A percentile compares a stretch with the other conserved stretches of the same genome.
Evolutionary conservation across 2,113 vertebrate species (phyloP).

Genomic region (Dolichotis patagonum): DNA sequence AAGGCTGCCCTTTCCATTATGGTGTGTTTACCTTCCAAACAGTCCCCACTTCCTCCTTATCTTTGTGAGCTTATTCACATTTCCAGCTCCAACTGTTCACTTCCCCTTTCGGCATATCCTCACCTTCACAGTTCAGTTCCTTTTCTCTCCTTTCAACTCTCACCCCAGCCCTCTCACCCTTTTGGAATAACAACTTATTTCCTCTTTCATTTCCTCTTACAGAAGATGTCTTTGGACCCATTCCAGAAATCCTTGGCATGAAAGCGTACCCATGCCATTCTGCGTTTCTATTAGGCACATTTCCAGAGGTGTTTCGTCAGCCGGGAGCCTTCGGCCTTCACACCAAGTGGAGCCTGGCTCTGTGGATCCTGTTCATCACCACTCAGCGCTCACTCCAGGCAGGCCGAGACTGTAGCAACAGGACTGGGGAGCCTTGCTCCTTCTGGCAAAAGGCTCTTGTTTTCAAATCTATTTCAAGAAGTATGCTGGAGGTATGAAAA

Average conservation of each 20-base stretch:
- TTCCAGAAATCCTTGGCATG: conserved; percentile 88
- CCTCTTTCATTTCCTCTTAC: conserved; percentile 89
- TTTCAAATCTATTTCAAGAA: conserved; percentile 75
- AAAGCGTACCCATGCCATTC: conserved; percentile 84
- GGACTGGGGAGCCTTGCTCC: background rate
- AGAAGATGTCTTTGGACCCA: conserved; percentile 90
- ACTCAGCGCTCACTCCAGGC: background rate
- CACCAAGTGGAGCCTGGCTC: conserved; percentile 44
- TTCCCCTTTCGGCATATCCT: conserved; percentile 69
- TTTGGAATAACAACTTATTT: conserved; percentile 88
- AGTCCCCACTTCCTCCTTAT: conserved; percentile 81
- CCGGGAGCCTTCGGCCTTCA: conserved; percentile 60
- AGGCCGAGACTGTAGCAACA: background rate
- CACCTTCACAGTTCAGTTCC: conserved; percentile 82
- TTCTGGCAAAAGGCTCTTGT: background rate
- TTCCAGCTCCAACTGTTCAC: conserved; percentile 68
- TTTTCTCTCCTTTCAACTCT: conserved; percentile 81
- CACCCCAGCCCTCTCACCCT: conserved; percentile 81
- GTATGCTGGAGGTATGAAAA: conserved; percentile 63
- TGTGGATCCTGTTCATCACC: conserved; percentile 59
- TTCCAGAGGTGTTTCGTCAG: conserved; percentile 85
- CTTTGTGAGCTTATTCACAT: conserved; percentile 77
- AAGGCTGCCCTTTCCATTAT: conserved; percentile 68
- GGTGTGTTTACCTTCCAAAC: conserved; percentile 81
- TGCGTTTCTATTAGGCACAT: conserved; percentile 84